These are phyloP conservation scores for Amia ocellicauda DNA, from an alignment of 2,113 vertebrate species.

Conservation along the genomic window DNA sequence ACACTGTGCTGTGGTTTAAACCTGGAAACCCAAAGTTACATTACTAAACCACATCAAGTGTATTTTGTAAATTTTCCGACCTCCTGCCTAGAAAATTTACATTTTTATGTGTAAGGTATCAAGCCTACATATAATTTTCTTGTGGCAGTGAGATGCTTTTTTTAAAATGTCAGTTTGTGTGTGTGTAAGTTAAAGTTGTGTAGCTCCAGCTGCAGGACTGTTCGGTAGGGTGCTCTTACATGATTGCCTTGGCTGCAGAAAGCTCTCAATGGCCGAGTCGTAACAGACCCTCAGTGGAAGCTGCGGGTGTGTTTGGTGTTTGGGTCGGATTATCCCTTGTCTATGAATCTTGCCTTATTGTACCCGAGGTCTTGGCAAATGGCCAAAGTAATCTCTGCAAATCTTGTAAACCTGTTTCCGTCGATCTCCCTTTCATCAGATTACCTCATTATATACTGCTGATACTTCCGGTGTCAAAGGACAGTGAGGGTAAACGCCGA, in stretches of 20 bases:
- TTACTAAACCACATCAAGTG: too few relatives aligned
- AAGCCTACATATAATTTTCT: too few relatives aligned
- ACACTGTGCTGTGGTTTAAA: too few relatives aligned
- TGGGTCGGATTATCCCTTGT: not conserved
- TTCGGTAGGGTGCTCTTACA: not conserved
- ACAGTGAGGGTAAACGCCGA: not conserved
- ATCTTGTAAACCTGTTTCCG: not conserved
- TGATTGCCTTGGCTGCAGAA: too few relatives aligned
- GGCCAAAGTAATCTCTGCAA: constrained; percentile 1
- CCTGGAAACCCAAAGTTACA: too few relatives aligned
- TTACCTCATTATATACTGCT: not conserved
- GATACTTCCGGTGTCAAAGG: not conserved
- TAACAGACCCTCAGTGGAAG: too few relatives aligned
- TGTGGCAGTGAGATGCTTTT: too few relatives aligned
- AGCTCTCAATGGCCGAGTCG: not conserved
- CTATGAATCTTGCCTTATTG: not conserved
- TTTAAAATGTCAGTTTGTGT: too few relatives aligned
- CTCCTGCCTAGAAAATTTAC: too few relatives aligned
- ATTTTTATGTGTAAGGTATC: too few relatives aligned
- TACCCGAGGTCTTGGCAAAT: not conserved
- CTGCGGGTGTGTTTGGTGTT: not conserved
- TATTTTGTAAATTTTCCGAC: too few relatives aligned
- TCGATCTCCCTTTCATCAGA: not conserved
- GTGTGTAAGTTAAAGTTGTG: too few relatives aligned
- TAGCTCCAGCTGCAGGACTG: not conserved